A percentile compares a stretch with the other conserved stretches of the same genome.
phyloP scores from a whole-genome alignment of 2,888 invertebrate species.

The Xiphydria camelus region DNA sequence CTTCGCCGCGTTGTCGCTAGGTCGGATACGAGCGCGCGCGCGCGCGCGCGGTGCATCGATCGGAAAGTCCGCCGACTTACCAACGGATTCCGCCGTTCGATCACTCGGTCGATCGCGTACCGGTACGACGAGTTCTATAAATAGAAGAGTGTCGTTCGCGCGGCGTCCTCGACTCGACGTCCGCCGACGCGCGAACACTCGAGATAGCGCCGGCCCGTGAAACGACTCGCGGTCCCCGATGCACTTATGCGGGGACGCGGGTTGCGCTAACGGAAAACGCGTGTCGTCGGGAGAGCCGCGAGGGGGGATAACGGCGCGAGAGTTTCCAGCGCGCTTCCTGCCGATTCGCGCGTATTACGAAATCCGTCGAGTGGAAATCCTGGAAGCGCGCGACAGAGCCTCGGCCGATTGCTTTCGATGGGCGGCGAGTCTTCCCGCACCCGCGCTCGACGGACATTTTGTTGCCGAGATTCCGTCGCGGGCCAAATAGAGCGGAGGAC shows the following conservation, averaged over 20 bases:
- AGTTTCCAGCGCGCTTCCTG: background rate
- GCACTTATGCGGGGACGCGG: background rate
- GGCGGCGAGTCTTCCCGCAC: too few species aligned
- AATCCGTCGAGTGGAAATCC: background rate
- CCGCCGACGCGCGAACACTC: too few species aligned
- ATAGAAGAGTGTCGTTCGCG: background rate
- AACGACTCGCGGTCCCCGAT: background rate
- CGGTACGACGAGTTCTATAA: slow-evolving; percentile 1
- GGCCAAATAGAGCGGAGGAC: too few species aligned
- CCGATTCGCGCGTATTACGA: background rate
- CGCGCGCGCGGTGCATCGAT: too few species aligned
- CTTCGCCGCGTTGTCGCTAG: too few species aligned
- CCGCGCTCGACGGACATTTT: too few species aligned
- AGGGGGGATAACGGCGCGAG: background rate
- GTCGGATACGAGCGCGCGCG: too few species aligned
- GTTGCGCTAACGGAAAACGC: background rate
- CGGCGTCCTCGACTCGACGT: background rate
- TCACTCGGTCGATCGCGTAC: background rate
- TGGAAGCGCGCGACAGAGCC: too few species aligned
- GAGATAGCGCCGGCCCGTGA: too few species aligned
- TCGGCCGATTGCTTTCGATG: too few species aligned
- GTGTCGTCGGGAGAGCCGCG: background rate
- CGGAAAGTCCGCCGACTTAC: too few species aligned
- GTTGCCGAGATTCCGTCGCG: too few species aligned
- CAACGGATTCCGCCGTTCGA: background rate